Conservation (phyloP, 1,140 invertebrate species). For the Drosophila pachea region DNA sequence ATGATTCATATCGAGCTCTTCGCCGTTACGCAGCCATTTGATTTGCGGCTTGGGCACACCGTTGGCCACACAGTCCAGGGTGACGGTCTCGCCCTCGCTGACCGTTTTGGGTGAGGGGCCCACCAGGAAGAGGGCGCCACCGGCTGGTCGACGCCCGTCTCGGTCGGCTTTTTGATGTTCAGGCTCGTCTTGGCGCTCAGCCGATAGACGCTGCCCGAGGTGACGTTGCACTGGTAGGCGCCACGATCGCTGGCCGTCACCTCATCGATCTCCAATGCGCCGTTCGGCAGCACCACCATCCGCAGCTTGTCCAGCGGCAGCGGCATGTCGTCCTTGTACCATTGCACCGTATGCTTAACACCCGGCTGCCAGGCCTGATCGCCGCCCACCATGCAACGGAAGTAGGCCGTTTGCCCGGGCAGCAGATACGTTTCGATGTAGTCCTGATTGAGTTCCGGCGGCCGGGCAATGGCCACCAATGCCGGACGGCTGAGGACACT, state of each 20-base stretch:
- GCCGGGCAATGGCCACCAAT: slow-evolving; percentile 85
- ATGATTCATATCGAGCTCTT: slow-evolving; percentile 90
- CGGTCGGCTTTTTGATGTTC: slow-evolving; percentile 79
- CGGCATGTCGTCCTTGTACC: slow-evolving; percentile 89
- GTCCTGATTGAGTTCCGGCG: slow-evolving; percentile 76
- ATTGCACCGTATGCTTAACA: slow-evolving; percentile 82
- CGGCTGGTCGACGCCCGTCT: slow-evolving; percentile 51
- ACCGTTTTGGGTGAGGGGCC: slow-evolving; percentile 82
- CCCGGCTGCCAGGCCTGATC: slow-evolving; percentile 76
- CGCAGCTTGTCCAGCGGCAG: slow-evolving; percentile 84
- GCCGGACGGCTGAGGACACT: slow-evolving; percentile 88
- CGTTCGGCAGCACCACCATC: slow-evolving; percentile 89
- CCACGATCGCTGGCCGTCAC: slow-evolving; percentile 87
- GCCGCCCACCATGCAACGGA: slow-evolving; percentile 81
- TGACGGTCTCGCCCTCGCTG: slow-evolving; percentile 85
- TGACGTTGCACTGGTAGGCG: slow-evolving; percentile 87
- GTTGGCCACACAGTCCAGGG: slow-evolving; percentile 94
- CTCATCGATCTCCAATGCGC: slow-evolving; percentile 91
- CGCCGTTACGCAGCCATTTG: slow-evolving; percentile 95
- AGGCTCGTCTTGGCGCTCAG: slow-evolving; percentile 86
- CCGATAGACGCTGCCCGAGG: slow-evolving; percentile 78
- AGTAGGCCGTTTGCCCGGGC: slow-evolving; percentile 82
- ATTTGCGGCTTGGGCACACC: slow-evolving; percentile 91
- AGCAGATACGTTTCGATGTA: slow-evolving; percentile 78
- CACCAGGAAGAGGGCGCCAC: slow-evolving; percentile 83